Percentiles rank a stretch among this genome's conserved stretches.
Evolutionary conservation across 1,140 invertebrate genomes (phyloP).

Genomic region (Neoseiulus cucumeris): DNA sequence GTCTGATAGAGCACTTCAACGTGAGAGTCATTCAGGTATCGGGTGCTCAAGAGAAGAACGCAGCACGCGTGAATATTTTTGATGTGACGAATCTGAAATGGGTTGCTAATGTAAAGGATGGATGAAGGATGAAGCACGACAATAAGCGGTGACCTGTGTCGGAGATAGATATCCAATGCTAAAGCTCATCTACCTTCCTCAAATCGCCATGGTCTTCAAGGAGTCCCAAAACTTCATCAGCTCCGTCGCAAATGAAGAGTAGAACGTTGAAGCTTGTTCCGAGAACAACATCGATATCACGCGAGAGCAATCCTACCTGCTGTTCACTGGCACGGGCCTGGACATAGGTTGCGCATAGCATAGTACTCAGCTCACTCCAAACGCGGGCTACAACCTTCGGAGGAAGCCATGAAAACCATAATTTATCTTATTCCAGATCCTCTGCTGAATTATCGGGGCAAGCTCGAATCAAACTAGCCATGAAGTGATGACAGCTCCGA

Average conservation of each 20-base stretch:
- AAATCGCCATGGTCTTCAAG: not conserved
- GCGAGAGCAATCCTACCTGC: not conserved
- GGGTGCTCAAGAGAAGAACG: not conserved
- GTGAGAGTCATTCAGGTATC: not conserved
- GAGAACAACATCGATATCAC: slow-evolving; percentile 2
- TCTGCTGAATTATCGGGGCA: no score
- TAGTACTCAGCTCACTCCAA: not conserved
- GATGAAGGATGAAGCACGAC: no score
- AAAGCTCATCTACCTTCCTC: not conserved
- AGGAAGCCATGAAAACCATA: not conserved
- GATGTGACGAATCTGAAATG: not conserved
- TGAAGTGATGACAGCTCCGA: no score
- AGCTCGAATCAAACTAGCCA: no score
- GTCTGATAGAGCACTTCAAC: not conserved
- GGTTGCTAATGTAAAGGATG: no score
- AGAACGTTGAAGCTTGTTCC: not conserved
- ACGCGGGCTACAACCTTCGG: not conserved
- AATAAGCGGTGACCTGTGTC: no score
- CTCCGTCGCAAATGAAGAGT: not conserved
- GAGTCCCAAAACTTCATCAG: not conserved
- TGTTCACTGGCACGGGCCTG: not conserved
- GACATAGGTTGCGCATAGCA: not conserved
- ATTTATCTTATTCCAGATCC: no score
- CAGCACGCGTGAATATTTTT: slow-evolving; percentile 4
- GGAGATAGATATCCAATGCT: no score